These are phyloP conservation scores for Bungarus multicinctus DNA, from an alignment of 2,113 vertebrate genomes.

Conservation along the genomic window DNA sequence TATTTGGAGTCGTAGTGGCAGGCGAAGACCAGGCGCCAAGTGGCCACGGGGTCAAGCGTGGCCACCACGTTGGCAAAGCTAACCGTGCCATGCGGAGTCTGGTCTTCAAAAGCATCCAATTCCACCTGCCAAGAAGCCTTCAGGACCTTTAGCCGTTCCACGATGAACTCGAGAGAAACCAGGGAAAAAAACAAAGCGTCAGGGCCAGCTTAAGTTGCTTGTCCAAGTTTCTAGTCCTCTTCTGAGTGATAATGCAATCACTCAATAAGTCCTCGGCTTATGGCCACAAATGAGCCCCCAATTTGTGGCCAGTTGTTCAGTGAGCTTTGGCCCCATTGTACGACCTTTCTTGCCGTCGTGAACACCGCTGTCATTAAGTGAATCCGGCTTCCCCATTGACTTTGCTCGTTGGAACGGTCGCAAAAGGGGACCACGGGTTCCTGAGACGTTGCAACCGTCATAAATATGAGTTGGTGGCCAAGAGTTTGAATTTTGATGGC, in stretches of 20 bases:
- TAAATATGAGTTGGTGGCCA: too few species aligned
- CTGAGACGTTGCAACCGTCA: too few species aligned
- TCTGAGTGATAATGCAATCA: not conserved
- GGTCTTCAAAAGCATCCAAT: constrained; percentile 77
- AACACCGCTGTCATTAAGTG: too few species aligned
- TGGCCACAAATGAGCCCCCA: not conserved
- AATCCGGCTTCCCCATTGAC: too few species aligned
- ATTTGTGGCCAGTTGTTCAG: not conserved
- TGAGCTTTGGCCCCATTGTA: too few species aligned
- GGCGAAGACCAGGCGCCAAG: constrained; percentile 77
- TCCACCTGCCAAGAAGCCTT: constrained; percentile 81
- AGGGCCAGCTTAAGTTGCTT: not conserved
- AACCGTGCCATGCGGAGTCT: constrained; percentile 74
- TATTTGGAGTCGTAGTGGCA: constrained; percentile 90
- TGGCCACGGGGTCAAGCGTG: constrained; percentile 80
- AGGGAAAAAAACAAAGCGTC: not conserved
- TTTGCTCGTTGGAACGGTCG: too few species aligned
- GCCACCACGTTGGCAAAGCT: constrained; percentile 83
- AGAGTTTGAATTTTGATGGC: too few species aligned
- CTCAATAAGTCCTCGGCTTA: not conserved
- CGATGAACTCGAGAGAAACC: constrained; percentile 74
- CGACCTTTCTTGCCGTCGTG: too few species aligned
- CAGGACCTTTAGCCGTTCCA: constrained; percentile 69
- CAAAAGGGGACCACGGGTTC: too few species aligned
- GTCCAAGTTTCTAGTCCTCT: not conserved